phyloP scores from a whole-genome alignment of 2,113 vertebrate species.

The Hippotragus niger region DNA sequence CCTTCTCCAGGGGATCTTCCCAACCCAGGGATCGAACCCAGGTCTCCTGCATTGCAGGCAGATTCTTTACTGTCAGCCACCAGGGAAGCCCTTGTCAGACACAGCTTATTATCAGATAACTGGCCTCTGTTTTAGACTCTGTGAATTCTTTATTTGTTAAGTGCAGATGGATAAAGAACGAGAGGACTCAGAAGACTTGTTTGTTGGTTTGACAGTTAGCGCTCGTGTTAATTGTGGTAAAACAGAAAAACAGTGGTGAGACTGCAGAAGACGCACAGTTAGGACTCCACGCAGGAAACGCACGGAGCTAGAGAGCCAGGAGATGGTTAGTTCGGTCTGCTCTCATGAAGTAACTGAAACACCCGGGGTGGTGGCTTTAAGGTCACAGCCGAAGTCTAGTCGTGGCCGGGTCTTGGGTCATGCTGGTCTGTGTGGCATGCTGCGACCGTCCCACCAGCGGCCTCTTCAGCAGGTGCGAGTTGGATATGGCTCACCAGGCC shows the following conservation, averaged over 20 bases:
- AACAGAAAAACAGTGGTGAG: neutral
- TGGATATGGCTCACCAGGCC: neutral
- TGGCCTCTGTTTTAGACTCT: neutral
- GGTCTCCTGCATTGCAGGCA: neutral
- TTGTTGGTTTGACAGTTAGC: neutral
- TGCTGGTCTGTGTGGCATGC: accelerated
- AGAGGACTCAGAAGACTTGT: neutral
- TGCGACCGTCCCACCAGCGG: neutral
- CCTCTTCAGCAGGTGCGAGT: neutral
- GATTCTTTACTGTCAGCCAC: neutral
- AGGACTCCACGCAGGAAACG: neutral
- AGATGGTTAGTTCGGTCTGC: neutral
- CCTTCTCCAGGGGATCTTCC: neutral
- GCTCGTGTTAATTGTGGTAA: neutral
- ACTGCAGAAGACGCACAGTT: neutral
- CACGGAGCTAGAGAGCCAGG: neutral
- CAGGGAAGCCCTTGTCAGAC: neutral
- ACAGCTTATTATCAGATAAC: neutral
- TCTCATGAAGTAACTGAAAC: neutral
- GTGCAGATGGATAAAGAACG: neutral
- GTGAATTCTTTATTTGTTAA: neutral
- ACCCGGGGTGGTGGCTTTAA: neutral
- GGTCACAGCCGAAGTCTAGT: neutral
- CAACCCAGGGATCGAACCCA: accelerated
- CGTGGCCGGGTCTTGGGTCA: neutral